Evolutionary conservation across 2,113 vertebrate genomes (phyloP).

Genomic region (Oryzias melastigma): DNA sequence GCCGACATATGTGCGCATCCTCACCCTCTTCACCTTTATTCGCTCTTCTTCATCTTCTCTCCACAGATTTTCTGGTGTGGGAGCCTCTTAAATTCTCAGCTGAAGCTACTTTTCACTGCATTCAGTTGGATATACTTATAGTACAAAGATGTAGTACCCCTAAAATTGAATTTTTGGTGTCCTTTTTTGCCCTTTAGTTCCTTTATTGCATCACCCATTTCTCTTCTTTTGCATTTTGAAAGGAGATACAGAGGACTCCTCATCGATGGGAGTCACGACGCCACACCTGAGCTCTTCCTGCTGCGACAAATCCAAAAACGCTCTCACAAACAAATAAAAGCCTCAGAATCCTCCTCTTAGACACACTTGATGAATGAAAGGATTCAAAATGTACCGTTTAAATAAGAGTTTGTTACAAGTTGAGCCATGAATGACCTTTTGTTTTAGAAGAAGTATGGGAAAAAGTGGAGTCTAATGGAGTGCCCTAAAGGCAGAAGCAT

Average conservation of each 20-base stretch:
- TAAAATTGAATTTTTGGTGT: conserved; percentile 3
- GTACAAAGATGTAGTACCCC: neutral
- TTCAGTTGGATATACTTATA: conserved; percentile 10
- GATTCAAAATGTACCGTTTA: conserved; percentile 15
- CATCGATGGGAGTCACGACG: conserved; percentile 15
- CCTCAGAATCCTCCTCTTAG: conserved; percentile 9
- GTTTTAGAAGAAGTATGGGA: conserved; percentile 13
- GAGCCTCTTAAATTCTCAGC: conserved; percentile 2
- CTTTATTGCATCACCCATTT: neutral
- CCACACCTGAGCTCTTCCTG: conserved; percentile 25
- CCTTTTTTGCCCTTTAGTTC: neutral
- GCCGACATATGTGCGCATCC: conserved; percentile 12
- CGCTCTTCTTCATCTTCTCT: neutral
- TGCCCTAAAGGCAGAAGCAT: conserved; percentile 48
- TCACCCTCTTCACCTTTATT: neutral
- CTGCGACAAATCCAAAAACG: conserved; percentile 23
- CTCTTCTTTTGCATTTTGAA: neutral
- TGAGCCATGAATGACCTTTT: conserved; percentile 23
- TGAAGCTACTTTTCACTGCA: conserved; percentile 21
- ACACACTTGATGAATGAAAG: neutral
- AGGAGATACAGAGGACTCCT: neutral
- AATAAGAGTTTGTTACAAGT: conserved; percentile 8
- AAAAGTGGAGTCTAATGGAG: conserved; percentile 29
- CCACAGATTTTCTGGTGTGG: neutral
- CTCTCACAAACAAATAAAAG: conserved; percentile 20